Conservation (phyloP, 2,113 vertebrate genomes). For the Potamarius usumacintae region DNA sequence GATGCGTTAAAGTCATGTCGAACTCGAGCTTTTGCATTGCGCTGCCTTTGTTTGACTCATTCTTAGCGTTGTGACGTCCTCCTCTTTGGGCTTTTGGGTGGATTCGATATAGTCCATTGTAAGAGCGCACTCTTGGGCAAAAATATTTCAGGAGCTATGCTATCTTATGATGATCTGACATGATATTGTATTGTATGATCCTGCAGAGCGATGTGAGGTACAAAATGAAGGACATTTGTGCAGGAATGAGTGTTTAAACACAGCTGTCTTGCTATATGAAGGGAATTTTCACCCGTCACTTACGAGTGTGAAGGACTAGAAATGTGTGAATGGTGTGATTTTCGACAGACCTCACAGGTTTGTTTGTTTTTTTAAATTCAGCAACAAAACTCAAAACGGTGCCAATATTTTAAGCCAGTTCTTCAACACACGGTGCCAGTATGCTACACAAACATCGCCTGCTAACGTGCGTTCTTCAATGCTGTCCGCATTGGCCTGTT, state of each 20-base stretch:
- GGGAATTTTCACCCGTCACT: background rate
- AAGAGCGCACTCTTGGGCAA: background rate
- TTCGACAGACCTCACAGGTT: background rate
- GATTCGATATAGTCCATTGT: background rate
- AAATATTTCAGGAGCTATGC: background rate
- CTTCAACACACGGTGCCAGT: background rate
- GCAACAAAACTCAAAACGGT: background rate
- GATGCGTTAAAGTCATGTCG: too few relatives aligned
- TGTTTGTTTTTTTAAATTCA: constrained; percentile 6
- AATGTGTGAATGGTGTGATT: background rate
- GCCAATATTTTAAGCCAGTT: background rate
- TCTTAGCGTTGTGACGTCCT: too few relatives aligned
- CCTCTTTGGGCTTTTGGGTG: background rate
- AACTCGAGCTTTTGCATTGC: background rate
- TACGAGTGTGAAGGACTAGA: background rate
- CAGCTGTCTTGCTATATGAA: background rate
- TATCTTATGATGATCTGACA: background rate
- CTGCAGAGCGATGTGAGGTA: background rate
- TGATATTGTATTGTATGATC: background rate
- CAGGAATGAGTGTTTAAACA: background rate
- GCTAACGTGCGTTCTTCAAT: background rate
- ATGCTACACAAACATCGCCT: background rate
- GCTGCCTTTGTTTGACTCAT: background rate
- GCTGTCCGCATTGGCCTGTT: background rate
- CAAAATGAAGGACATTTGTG: background rate